phyloP scores from a whole-genome alignment of 2,888 invertebrate species.

The Ryuthela nishihirai region DNA sequence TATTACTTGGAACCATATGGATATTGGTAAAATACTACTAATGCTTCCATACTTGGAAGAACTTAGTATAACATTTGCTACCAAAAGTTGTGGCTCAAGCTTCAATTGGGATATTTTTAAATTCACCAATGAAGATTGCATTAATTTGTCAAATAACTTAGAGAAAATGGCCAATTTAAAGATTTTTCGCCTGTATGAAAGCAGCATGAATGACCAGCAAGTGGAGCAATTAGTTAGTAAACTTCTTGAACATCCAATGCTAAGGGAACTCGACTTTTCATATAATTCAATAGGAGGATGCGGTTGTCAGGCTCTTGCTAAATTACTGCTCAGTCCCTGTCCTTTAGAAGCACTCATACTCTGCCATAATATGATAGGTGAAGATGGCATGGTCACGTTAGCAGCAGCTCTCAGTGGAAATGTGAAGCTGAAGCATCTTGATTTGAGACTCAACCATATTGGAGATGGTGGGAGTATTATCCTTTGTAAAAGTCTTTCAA shows the following conservation, averaged over 20 bases:
- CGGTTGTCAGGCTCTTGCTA: not conserved
- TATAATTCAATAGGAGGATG: slow-evolving; percentile 10
- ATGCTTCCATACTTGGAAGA: slow-evolving; percentile 1
- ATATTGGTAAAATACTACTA: slow-evolving; percentile 5
- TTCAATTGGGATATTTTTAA: not conserved
- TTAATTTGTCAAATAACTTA: slow-evolving; percentile 4
- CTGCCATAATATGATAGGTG: slow-evolving; percentile 7
- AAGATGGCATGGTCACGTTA: slow-evolving; percentile 1
- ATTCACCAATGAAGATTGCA: slow-evolving; percentile 8
- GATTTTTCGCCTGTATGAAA: slow-evolving; percentile 13
- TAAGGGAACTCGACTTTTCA: slow-evolving; percentile 10
- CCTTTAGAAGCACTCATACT: slow-evolving; percentile 4
- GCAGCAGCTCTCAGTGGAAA: slow-evolving; percentile 9
- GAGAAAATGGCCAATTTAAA: not conserved
- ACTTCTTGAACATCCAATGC: not conserved
- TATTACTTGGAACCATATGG: not conserved
- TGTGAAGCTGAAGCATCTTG: not conserved
- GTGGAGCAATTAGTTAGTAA: not conserved
- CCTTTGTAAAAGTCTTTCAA: slow-evolving; percentile 1
- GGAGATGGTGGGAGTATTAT: slow-evolving; percentile 8
- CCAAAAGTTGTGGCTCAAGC: not conserved
- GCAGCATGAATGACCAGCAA: not conserved
- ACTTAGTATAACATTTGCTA: not conserved
- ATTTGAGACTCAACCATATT: slow-evolving; percentile 17
- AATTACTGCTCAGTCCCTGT: slow-evolving; percentile 6